A percentile compares a stretch with the other conserved stretches of the same genome.
phyloP scores from a whole-genome alignment of 2,113 vertebrate genomes.

The Equus quagga region DNA sequence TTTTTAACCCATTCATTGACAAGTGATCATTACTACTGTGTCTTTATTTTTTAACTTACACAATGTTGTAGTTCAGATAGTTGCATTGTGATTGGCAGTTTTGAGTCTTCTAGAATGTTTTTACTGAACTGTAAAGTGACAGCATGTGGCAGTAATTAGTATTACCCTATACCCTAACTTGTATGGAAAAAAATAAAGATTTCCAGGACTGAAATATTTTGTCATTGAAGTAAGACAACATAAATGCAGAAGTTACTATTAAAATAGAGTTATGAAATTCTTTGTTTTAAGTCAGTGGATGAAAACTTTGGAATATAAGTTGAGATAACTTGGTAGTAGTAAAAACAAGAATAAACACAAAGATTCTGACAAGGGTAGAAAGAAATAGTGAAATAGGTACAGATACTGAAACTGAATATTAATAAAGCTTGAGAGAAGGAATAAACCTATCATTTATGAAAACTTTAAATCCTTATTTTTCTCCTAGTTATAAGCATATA shows the following conservation, averaged over 20 bases:
- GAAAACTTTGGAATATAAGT: slow-evolving; percentile 18
- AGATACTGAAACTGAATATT: not conserved
- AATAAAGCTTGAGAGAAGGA: not conserved
- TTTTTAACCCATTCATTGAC: not conserved
- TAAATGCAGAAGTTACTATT: not conserved
- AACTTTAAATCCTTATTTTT: slow-evolving; percentile 19
- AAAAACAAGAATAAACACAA: slow-evolving; percentile 35
- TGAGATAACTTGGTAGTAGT: slow-evolving; percentile 5
- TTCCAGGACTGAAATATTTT: slow-evolving; percentile 37
- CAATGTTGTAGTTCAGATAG: not conserved
- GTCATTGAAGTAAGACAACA: not conserved
- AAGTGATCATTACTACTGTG: not conserved
- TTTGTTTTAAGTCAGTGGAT: slow-evolving; percentile 27
- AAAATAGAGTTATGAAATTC: slow-evolving; percentile 1
- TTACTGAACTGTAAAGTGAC: slow-evolving; percentile 20
- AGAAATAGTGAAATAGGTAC: slow-evolving; percentile 19
- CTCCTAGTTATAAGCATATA: not conserved
- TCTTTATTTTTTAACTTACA: slow-evolving; percentile 36
- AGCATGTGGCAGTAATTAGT: not conserved
- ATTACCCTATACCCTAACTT: not conserved
- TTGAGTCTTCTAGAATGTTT: slow-evolving; percentile 14
- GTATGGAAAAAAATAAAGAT: slow-evolving; percentile 6
- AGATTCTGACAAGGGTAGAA: not conserved
- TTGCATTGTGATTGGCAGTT: not conserved
- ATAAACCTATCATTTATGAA: not conserved